Evolutionary conservation across 1,140 invertebrate species (phyloP).

Genomic region (Marisa cornuarietis): DNA sequence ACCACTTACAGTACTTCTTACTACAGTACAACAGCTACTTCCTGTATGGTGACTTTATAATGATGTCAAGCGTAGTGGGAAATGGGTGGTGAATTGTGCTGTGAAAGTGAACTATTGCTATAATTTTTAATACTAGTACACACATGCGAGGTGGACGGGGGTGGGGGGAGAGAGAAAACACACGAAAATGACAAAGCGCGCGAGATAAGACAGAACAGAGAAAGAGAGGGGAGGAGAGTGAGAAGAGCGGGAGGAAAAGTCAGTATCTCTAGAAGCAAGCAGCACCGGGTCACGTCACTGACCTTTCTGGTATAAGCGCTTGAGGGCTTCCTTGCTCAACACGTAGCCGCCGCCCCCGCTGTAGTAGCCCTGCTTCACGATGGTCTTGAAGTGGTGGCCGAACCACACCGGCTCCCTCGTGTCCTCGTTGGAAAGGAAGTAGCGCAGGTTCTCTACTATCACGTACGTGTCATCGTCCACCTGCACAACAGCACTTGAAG

Average conservation of each 20-base stretch:
- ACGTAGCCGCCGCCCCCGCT: conserved; percentile 78
- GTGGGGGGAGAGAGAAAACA: no score
- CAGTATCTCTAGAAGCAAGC: background rate
- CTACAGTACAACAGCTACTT: no score
- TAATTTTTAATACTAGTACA: no score
- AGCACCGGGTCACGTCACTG: conserved; percentile 36
- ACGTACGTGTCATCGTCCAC: conserved; percentile 74
- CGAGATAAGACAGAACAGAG: no score
- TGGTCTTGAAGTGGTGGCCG: conserved; percentile 56
- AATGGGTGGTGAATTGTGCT: no score
- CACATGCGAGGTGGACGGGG: no score
- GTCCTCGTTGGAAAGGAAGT: conserved; percentile 35
- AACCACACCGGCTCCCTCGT: conserved; percentile 52
- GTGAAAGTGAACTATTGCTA: no score
- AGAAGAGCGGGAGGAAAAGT: background rate
- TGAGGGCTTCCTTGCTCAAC: conserved; percentile 72
- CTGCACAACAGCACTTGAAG: background rate
- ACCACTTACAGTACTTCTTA: no score
- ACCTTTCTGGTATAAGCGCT: conserved; percentile 57
- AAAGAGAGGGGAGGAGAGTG: no score
- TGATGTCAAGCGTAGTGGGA: no score
- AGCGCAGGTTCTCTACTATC: conserved; percentile 64
- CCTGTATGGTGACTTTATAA: no score
- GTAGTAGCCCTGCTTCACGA: conserved; percentile 52
- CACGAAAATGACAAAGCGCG: no score